Evolutionary conservation across 92 coral and sea anemone genomes (phyloP).

Genomic region (Umimayanthus kanabou): DNA sequence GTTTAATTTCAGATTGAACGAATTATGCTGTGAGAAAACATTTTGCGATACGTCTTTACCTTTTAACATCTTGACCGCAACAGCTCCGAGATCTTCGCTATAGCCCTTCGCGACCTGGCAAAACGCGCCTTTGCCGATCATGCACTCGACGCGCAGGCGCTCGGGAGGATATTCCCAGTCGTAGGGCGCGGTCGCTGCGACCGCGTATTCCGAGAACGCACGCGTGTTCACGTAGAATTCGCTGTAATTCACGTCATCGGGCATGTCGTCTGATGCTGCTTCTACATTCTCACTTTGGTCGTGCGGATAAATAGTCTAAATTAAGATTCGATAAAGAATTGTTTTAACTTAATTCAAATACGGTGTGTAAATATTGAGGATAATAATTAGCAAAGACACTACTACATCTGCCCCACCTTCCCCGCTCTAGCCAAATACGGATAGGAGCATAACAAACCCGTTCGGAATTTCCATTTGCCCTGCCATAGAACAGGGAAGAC

Average conservation of each 20-base stretch:
- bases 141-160: slow-evolving; percentile 52
- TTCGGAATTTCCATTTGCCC: too few species aligned
- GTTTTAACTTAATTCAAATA: not conserved
- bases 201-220: not conserved
- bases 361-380: too few species aligned
- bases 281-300: slow-evolving; percentile 18
- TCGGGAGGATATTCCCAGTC: slow-evolving; percentile 73
- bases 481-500: too few species aligned
- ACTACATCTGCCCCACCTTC: too few species aligned
- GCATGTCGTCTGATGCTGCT: slow-evolving; percentile 3
- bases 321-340: not conserved
- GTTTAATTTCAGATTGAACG: too few species aligned
- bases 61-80: slow-evolving; percentile 76
- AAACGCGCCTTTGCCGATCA: slow-evolving; percentile 83
- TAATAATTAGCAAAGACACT: too few species aligned
- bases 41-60: slow-evolving; percentile 40
- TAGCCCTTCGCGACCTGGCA: slow-evolving; percentile 77
- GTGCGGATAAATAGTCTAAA: slow-evolving; percentile 25
- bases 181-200: not conserved
- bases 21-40: not conserved
- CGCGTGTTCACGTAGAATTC: slow-evolving; percentile 13
- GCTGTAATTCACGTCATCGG: slow-evolving; percentile 19
- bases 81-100: slow-evolving; percentile 73
- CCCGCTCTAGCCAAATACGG: too few species aligned
- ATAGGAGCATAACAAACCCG: too few species aligned